Conservation (phyloP, 2,797 vertebrate genomes). For the Sebastes jordani region DNA sequence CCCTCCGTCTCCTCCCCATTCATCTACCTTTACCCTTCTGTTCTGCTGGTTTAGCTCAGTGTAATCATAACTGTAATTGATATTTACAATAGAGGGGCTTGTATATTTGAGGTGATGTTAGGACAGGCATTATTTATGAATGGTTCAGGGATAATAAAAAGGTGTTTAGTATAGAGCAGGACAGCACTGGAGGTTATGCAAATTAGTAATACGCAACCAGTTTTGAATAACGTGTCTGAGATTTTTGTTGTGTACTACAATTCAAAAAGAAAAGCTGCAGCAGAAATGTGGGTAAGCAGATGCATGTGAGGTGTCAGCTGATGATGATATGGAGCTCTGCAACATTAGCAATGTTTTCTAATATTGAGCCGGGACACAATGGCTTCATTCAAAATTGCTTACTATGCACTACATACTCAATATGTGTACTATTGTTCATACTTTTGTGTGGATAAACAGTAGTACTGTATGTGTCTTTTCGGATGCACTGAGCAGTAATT, state of each 20-base stretch:
- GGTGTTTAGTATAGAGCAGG: neutral
- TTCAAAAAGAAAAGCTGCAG: neutral
- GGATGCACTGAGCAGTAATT: too few species aligned
- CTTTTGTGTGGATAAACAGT: too few species aligned
- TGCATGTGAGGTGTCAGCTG: neutral
- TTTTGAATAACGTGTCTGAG: neutral
- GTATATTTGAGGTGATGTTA: conserved; percentile 15
- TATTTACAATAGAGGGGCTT: conserved; percentile 51
- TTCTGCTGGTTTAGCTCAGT: conserved; percentile 50
- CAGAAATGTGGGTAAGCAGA: neutral
- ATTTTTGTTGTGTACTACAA: neutral
- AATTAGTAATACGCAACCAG: neutral
- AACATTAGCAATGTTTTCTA: neutral
- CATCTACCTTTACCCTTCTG: conserved; percentile 50
- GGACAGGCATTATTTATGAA: neutral
- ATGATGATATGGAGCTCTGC: neutral
- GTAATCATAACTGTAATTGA: conserved; percentile 63
- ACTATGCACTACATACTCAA: too few species aligned
- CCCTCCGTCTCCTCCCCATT: conserved; percentile 28
- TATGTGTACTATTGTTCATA: too few species aligned
- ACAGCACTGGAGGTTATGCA: neutral
- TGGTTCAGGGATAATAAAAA: neutral
- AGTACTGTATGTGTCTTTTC: too few species aligned
- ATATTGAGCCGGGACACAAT: neutral
- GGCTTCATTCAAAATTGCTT: accelerated